These are phyloP conservation scores for Clarias platycephalus DNA, from an alignment of 2,797 vertebrate species.

Conservation along the genomic window DNA sequence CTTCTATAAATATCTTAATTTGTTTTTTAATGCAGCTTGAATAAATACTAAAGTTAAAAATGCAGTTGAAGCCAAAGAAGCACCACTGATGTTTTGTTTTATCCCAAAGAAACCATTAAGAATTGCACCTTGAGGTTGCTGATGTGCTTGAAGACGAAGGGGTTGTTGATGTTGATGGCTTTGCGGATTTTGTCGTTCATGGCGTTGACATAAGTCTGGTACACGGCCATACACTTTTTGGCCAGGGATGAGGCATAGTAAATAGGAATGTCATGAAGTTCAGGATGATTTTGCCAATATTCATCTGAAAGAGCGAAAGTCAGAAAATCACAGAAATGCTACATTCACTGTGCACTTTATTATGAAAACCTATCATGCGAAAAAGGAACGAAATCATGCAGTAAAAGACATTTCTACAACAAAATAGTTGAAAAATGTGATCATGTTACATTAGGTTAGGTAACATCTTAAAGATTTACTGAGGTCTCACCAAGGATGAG, in stretches of 20 bases:
- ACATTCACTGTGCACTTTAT: neutral
- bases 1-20: neutral
- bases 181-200: slow-evolving; percentile 99
- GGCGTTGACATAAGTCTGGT: slow-evolving; percentile 95
- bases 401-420: neutral
- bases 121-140: slow-evolving; percentile 92
- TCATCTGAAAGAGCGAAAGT: slow-evolving; percentile 69
- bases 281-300: slow-evolving; percentile 96
- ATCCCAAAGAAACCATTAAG: neutral
- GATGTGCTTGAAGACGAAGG: slow-evolving; percentile 98
- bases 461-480: neutral
- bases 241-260: slow-evolving; percentile 96
- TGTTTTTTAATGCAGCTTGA: neutral
- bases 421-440: neutral
- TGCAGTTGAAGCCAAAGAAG: neutral
- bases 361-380: neutral
- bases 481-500: slow-evolving; percentile 86
- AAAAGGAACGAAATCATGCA: neutral
- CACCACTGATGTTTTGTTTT: too few species aligned
- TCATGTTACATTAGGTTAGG: too few species aligned
- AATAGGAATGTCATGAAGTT: slow-evolving; percentile 87
- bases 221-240: slow-evolving; percentile 98
- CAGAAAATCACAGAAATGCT: neutral
- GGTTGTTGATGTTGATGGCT: slow-evolving; percentile 98
- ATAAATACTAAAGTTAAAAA: neutral